Conservation (phyloP, 2,113 vertebrate species). For the Lepus timidus region DNA sequence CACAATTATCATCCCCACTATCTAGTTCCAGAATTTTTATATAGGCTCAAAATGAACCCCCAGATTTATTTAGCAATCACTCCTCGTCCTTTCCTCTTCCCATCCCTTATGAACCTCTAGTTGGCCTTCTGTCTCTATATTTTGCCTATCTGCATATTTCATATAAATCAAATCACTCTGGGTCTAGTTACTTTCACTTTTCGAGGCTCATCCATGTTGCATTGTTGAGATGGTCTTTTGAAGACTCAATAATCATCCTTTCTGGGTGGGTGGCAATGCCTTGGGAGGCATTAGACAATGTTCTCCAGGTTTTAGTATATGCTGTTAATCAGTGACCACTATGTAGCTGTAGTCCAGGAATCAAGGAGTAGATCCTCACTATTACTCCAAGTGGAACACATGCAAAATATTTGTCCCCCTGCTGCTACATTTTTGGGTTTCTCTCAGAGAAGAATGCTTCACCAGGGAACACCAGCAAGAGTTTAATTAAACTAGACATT, state of each 20-base stretch:
- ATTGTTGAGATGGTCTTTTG: background rate
- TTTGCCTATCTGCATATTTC: conserved; percentile 5
- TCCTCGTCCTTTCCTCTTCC: background rate
- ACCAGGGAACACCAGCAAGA: background rate
- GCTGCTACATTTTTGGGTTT: background rate
- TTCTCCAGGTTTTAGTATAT: background rate
- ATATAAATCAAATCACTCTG: background rate
- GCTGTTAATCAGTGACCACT: conserved; percentile 9
- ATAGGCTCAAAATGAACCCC: background rate
- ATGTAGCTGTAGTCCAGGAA: background rate
- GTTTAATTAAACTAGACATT: background rate
- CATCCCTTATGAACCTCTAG: background rate
- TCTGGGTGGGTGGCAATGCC: background rate
- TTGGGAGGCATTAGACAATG: background rate
- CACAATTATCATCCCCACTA: background rate
- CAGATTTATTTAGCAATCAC: background rate
- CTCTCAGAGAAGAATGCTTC: background rate
- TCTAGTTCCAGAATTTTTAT: background rate
- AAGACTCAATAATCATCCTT: background rate
- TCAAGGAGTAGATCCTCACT: conserved; percentile 10
- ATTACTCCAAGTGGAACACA: background rate
- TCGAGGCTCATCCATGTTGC: background rate
- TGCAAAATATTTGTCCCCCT: conserved; percentile 11
- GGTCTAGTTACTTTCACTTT: conserved; percentile 28
- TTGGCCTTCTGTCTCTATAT: conserved; percentile 10